These are phyloP conservation scores for Pseudococcus jackbeardsleyi DNA, from an alignment of 2,888 invertebrate species.

Conservation along the genomic window DNA sequence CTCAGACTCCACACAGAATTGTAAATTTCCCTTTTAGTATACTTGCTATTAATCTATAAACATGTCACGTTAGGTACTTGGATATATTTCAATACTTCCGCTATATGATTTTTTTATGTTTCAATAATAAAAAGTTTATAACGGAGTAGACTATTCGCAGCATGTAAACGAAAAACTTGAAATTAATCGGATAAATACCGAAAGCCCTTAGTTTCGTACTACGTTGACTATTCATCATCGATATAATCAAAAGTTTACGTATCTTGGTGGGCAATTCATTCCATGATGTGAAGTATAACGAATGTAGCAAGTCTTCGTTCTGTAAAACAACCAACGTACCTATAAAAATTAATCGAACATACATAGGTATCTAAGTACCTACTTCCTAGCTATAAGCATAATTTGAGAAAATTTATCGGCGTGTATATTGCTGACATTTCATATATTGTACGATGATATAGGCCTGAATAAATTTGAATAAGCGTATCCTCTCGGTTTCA, in stretches of 20 bases:
- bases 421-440: slow-evolving; percentile 25
- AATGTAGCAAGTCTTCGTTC: slow-evolving; percentile 12
- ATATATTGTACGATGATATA: not conserved
- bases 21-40: not conserved
- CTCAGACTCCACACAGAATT: not conserved
- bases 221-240: not conserved
- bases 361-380: too few relatives aligned
- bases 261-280: not conserved
- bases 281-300: not conserved
- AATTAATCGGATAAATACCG: slow-evolving; percentile 24
- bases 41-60: not conserved
- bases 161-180: not conserved
- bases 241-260: slow-evolving; percentile 13
- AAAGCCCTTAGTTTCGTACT: not conserved
- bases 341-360: not conserved
- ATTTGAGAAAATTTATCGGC: not conserved
- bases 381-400: not conserved
- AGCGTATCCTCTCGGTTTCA: not conserved
- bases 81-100: not conserved
- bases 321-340: not conserved
- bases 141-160: not conserved
- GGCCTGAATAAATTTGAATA: not conserved
- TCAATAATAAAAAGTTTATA: slow-evolving; percentile 36
- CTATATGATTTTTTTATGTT: slow-evolving; percentile 8
- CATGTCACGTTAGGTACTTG: not conserved